Evolutionary conservation across 2,797 vertebrate species (phyloP).

Genomic region (Hozukius guyotensis): DNA sequence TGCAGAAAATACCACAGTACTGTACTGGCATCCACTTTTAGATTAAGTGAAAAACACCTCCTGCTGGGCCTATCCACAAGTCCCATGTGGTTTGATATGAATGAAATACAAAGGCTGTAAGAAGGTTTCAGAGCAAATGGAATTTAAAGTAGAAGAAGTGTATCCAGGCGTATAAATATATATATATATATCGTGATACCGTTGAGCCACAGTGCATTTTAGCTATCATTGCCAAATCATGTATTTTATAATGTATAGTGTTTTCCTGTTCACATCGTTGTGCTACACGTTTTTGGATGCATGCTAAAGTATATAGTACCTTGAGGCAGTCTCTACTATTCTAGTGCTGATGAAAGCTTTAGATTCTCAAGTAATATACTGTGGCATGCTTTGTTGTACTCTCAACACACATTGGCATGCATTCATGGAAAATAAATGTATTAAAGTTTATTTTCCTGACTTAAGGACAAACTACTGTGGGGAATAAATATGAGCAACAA

Average conservation of each 20-base stretch:
- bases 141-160: background rate
- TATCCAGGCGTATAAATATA: background rate
- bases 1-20: slow-evolving; percentile 18
- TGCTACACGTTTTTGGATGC: background rate
- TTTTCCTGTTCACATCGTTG: background rate
- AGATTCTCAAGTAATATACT: background rate
- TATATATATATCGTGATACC: too few species aligned
- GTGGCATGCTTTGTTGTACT: background rate
- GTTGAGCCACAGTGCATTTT: background rate
- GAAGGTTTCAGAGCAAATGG: slow-evolving; percentile 17
- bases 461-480: background rate
- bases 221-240: background rate
- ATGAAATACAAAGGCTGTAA: slow-evolving; percentile 38
- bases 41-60: slow-evolving; percentile 38
- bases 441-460: background rate
- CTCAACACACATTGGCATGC: background rate
- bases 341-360: background rate
- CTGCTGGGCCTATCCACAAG: slow-evolving; percentile 20
- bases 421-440: background rate
- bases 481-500: background rate
- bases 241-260: background rate
- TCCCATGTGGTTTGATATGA: slow-evolving; percentile 43
- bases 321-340: background rate
- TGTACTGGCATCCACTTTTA: slow-evolving; percentile 26
- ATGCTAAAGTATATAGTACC: background rate